Evolutionary conservation across 2,888 invertebrate species (phyloP).

Genomic region (Antheraea assamensis): DNA sequence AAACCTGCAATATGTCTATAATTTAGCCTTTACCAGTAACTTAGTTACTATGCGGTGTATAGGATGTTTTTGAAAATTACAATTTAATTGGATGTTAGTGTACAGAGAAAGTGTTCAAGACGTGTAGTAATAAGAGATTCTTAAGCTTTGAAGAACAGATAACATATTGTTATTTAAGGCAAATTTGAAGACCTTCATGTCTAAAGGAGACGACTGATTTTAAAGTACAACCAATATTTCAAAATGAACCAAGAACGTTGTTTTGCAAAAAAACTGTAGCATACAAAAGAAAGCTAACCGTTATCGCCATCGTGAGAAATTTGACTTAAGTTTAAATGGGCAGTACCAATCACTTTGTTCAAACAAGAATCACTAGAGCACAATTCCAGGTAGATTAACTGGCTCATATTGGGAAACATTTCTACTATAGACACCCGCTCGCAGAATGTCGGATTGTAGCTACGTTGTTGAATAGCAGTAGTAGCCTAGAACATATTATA

Average conservation of each 20-base stretch:
- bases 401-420: constrained; percentile 91
- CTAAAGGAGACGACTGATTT: background rate
- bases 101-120: no score
- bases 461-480: constrained; percentile 84
- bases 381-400: constrained; percentile 86
- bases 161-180: no score
- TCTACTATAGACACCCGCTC: constrained; percentile 90
- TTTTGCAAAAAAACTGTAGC: background rate
- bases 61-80: background rate
- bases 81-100: no score
- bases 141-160: no score
- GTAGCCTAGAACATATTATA: constrained; percentile 74
- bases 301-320: constrained; percentile 70
- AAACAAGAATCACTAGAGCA: constrained; percentile 68
- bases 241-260: background rate
- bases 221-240: background rate
- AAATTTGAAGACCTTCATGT: no score
- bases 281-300: constrained; percentile 41
- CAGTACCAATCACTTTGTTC: constrained; percentile 56
- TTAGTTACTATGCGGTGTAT: background rate
- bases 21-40: background rate
- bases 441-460: constrained; percentile 86
- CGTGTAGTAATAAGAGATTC: no score
- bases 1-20: constrained; percentile 73
- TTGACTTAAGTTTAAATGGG: constrained; percentile 48